Conservation (phyloP, 2,113 vertebrate species). For the Tricholaema leucomelas region DNA sequence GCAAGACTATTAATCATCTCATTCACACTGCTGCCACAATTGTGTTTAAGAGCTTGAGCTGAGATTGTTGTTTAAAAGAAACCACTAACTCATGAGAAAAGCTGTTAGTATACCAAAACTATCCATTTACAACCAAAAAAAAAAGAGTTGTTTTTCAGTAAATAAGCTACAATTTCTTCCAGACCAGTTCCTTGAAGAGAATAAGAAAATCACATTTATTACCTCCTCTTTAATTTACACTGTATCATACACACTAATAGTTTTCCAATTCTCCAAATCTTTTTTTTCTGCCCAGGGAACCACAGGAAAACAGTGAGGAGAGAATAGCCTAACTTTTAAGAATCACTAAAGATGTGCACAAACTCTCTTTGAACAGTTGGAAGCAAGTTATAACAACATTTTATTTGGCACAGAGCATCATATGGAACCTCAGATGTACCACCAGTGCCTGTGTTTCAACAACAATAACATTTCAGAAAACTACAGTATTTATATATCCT, state of each 20-base stretch:
- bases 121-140: not conserved
- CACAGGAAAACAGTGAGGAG: not conserved
- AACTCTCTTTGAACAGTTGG: conserved; percentile 36
- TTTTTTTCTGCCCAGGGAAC: not conserved
- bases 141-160: not conserved
- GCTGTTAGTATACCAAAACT: not conserved
- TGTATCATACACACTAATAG: not conserved
- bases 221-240: not conserved
- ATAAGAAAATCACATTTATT: not conserved
- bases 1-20: not conserved
- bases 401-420: conserved; percentile 28
- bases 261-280: not conserved
- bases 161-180: not conserved
- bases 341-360: conserved; percentile 27
- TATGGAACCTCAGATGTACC: conserved; percentile 4
- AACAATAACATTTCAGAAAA: not conserved
- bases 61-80: not conserved
- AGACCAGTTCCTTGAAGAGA: not conserved
- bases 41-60: not conserved
- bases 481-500: conserved; percentile 26
- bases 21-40: not conserved
- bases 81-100: not conserved
- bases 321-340: conserved; percentile 28
- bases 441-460: not conserved
- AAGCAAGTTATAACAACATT: conserved; percentile 51